Conservation (phyloP, 2,888 invertebrate species). For the Poecilus cupreus region DNA sequence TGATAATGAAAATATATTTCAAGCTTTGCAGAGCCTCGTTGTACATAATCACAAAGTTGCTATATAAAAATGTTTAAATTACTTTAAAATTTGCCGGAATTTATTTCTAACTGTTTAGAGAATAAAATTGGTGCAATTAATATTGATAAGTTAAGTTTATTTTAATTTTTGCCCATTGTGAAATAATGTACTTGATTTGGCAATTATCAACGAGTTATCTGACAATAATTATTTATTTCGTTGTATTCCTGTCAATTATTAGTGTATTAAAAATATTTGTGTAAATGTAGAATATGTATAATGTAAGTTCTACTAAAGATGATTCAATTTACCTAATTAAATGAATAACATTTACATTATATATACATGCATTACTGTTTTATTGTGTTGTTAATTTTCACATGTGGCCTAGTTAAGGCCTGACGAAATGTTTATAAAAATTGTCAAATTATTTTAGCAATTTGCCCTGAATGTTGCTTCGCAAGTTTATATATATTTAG, state of each 20-base stretch:
- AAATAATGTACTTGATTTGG: conserved; percentile 4
- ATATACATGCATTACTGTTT: conserved; percentile 12
- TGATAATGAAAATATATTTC: conserved; percentile 17
- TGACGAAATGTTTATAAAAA: not conserved
- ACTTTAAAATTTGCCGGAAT: not conserved
- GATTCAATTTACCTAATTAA: not conserved
- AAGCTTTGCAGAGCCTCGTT: conserved; percentile 54
- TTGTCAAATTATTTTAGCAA: conserved; percentile 32
- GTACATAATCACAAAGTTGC: conserved; percentile 39
- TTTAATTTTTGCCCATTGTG: not conserved
- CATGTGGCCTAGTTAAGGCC: conserved; percentile 12
- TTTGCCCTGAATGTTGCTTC: conserved; percentile 51
- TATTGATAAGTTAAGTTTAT: not conserved
- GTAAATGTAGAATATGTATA: conserved; percentile 20
- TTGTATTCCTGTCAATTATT: conserved; percentile 57
- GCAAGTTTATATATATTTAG: conserved; percentile 41
- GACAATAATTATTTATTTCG: conserved; percentile 52
- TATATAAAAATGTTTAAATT: conserved; percentile 6
- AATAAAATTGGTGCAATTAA: conserved; percentile 10
- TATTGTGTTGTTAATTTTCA: conserved; percentile 5
- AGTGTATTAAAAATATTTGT: conserved; percentile 13
- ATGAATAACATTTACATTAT: conserved; percentile 15
- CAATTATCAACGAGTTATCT: conserved; percentile 53
- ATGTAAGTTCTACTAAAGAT: conserved; percentile 2
- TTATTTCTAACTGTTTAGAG: not conserved